A percentile compares a stretch with the other conserved stretches of the same genome.
Evolutionary conservation across 1,140 invertebrate species (phyloP).

Genomic region (Macrobrachium nipponense): DNA sequence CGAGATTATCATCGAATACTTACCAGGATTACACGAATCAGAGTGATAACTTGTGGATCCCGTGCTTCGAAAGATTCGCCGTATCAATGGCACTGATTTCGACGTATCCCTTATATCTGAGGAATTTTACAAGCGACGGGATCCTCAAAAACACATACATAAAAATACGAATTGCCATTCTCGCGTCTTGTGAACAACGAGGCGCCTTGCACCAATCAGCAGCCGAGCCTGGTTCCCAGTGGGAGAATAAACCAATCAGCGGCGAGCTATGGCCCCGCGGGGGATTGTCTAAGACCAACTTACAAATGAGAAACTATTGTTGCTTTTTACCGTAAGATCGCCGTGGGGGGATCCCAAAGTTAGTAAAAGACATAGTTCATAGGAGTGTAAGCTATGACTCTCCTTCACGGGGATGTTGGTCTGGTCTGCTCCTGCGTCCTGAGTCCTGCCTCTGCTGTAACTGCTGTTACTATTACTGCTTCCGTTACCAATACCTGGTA

Average conservation of each 20-base stretch:
- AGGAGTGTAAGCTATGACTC: not conserved
- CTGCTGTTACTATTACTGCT: too few species aligned
- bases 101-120: conserved; percentile 9
- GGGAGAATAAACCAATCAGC: conserved; percentile 63
- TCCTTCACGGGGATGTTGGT: not conserved
- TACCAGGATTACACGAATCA: too few species aligned
- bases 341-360: conserved; percentile 34
- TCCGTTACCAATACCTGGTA: not conserved
- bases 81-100: conserved; percentile 7
- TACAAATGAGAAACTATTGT: conserved; percentile 63
- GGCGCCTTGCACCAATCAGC: conserved; percentile 39
- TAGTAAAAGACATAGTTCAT: conserved; percentile 52
- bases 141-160: conserved; percentile 35
- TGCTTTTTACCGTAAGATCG: conserved; percentile 51
- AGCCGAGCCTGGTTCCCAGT: conserved; percentile 29
- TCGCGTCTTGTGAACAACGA: conserved; percentile 36
- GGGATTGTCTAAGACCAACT: conserved; percentile 62
- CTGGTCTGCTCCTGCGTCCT: too few species aligned
- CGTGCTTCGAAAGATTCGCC: not conserved
- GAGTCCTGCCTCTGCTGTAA: too few species aligned
- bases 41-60: not conserved
- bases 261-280: conserved; percentile 52
- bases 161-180: conserved; percentile 57
- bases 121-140: conserved; percentile 24
- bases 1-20: too few species aligned